Base-by-base conservation (phyloP, 2,113 vertebrate species). In the Speoplatyrhinus poulsoni region DNA sequence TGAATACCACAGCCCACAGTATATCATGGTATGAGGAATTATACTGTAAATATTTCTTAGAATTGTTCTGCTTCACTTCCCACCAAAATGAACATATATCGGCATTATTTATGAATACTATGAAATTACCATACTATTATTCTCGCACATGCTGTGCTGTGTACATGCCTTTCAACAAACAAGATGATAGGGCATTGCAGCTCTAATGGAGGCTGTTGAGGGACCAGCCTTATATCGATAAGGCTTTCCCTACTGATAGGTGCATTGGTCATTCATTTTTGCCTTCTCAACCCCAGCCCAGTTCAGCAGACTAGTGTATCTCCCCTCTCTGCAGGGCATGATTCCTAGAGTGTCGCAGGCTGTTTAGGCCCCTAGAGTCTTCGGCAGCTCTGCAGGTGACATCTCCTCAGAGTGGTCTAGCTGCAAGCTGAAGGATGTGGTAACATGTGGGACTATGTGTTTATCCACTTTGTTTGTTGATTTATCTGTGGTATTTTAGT, bases 361-460 rank as follows among this genome's bases (percentile, higher is more conserved):
- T 47, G 16, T 67, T 41, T 41, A 41, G 36, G 36, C 7, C 36
- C 36, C 49, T 11, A 26, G 9, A 6, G 10, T 3, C 52, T 55
- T 10, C 9, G 41, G 46, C 9, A 58, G 56, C 26, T 11, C 36
- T 41, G 56, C 26, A 58, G 8, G 17, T 58, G 52, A 52, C 32
- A 26, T 48, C 64, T 53, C 36, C n/a, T 62, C 62, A 52, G 53
- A 48, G 49, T 79, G 47, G 46, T 73, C 41, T 26, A 26, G 26
- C 26, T 36, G 32, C 54, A n/a, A 46, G 47, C 1, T 3, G 41
- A 66, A 33, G 60, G 36, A n/a, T 36, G 8, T 7, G 17, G 41
- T 15, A 5, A 32, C 50, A 32, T 7, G 33, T 48, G 12, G 13
- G 5, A 46, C 26, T 62, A 46, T 62, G 41, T 48, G 46, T 62